These are phyloP conservation scores for Allobates femoralis DNA, from an alignment of 2,797 vertebrate genomes.

Conservation along the genomic window DNA sequence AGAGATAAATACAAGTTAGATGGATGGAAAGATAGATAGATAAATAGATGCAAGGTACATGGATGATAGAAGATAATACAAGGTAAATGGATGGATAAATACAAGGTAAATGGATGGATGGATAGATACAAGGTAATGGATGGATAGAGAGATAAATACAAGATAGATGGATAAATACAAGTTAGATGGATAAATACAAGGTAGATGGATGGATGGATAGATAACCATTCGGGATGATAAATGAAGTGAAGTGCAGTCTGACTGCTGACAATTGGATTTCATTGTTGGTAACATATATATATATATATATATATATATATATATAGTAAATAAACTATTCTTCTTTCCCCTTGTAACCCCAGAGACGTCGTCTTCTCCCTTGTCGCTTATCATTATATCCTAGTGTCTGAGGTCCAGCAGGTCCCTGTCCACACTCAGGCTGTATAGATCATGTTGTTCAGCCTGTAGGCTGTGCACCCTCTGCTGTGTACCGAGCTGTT, in stretches of 20 bases:
- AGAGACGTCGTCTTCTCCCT: not conserved
- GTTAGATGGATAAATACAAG: not conserved
- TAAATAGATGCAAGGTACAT: not conserved
- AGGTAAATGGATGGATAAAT: too few species aligned
- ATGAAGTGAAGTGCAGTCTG: not conserved
- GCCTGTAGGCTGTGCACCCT: slow-evolving; percentile 66
- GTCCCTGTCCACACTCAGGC: slow-evolving; percentile 31
- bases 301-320: not conserved
- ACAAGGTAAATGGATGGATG: too few species aligned
- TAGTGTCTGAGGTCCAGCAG: not conserved
- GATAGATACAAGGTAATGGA: too few species aligned
- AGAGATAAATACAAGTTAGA: not conserved
- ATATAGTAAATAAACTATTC: not conserved
- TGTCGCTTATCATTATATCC: not conserved
- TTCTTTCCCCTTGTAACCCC: not conserved
- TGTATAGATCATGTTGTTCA: slow-evolving; percentile 65
- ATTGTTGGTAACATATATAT: not conserved
- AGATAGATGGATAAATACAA: too few species aligned
- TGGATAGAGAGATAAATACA: too few species aligned
- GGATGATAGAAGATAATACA: too few species aligned
- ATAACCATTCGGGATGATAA: not conserved
- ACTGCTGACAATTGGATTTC: not conserved
- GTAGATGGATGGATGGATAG: not conserved
- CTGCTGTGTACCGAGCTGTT: slow-evolving; percentile 67
- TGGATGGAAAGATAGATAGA: not conserved